phyloP scores from a whole-genome alignment of 64 coral and sea anemone species.

The Montipora efflorescens region DNA sequence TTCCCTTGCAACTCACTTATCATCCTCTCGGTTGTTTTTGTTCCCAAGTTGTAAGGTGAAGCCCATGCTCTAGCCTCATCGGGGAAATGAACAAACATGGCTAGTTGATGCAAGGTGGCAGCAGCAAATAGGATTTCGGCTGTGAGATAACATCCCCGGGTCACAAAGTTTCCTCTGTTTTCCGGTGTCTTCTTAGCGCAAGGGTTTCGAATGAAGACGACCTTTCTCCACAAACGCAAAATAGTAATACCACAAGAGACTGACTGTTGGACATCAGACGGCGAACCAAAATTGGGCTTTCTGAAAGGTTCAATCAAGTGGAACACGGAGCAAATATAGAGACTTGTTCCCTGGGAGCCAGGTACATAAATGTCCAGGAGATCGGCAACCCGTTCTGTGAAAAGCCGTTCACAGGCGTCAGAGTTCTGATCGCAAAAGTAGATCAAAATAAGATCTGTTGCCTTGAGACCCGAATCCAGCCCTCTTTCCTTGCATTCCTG shows the following conservation, averaged over 20 bases:
- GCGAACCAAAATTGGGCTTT: constrained; percentile 60
- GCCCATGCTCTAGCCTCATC: constrained; percentile 35
- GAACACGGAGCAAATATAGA: constrained; percentile 29
- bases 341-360: constrained; percentile 48
- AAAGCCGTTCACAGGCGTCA: constrained; percentile 62
- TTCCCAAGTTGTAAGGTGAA: constrained; percentile 56
- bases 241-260: constrained; percentile 61
- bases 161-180: constrained; percentile 59
- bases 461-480: constrained; percentile 5
- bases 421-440: constrained; percentile 77
- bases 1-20: constrained; percentile 67
- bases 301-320: constrained; percentile 59
- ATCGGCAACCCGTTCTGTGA: constrained; percentile 66
- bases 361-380: constrained; percentile 43
- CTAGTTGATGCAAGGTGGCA: constrained; percentile 53
- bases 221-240: constrained; percentile 39
- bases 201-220: constrained; percentile 37
- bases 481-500: neutral
- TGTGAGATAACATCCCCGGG: constrained; percentile 62
- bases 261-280: constrained; percentile 36
- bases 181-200: constrained; percentile 31
- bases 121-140: constrained; percentile 71
- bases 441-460: constrained; percentile 56
- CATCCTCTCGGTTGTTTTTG: constrained; percentile 42
- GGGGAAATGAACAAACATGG: constrained; percentile 66